phyloP scores from a whole-genome alignment of 2,113 vertebrate genomes.

The Cynocephalus volans region DNA sequence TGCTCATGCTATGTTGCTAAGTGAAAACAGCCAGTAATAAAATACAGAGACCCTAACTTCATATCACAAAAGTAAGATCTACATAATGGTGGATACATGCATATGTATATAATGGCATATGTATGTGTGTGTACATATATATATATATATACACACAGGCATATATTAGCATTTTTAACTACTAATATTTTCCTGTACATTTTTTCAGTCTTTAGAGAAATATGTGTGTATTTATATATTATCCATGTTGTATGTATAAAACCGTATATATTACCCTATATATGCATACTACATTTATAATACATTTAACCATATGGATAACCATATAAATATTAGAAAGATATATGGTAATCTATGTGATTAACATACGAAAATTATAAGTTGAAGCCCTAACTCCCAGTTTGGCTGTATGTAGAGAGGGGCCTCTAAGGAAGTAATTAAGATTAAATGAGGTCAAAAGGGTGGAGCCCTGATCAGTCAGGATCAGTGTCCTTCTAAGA shows the following conservation, averaged over 20 bases:
- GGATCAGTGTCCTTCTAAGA: not conserved
- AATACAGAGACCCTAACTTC: not conserved
- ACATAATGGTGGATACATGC: too few relatives aligned
- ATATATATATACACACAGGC: too few relatives aligned
- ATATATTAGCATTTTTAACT: not conserved
- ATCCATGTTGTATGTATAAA: not conserved
- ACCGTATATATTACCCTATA: not conserved
- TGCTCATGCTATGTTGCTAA: not conserved
- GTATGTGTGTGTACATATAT: not conserved
- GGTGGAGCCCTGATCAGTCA: too few relatives aligned
- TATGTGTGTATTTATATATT: not conserved
- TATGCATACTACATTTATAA: not conserved
- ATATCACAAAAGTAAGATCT: not conserved
- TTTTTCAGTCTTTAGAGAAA: slow-evolving; percentile 4
- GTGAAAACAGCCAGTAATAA: not conserved
- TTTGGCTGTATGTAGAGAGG: not conserved
- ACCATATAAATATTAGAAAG: not conserved
- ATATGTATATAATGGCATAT: not conserved
- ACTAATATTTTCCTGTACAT: not conserved
- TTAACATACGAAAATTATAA: not conserved
- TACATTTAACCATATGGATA: not conserved
- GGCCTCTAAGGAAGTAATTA: too few relatives aligned
- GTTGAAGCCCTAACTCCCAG: not conserved
- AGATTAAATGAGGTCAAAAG: too few relatives aligned
- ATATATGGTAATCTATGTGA: too few relatives aligned